Evolutionary conservation across 30 jellyfish, hydroid and myxozoan species (phyloP), one percentile per base, ranked within the genome.

Genomic region (Aurelia coerulea): DNA sequence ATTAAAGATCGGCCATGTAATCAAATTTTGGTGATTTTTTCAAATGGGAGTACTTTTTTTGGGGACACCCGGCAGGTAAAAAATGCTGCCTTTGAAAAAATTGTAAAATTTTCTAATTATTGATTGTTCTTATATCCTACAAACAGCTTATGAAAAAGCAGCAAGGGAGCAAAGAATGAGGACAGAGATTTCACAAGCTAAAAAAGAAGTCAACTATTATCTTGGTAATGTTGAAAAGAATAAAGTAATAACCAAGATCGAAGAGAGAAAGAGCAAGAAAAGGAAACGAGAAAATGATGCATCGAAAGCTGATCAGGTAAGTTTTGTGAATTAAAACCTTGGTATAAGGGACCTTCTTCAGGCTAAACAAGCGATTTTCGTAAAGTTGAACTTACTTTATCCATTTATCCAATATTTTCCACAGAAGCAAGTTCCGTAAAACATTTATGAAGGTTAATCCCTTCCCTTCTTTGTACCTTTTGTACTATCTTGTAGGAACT

Each of bases 111-210:
- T 2, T 37, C 19, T 9, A 19, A 59, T 2, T 65, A n/a, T 65
- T 19, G 49, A 65, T 12, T 15, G 3, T 42, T 10, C 8, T 5
- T 66, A 2, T 5, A 29, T 19, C 52, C 0, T 13, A 3, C 11
- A 52, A 78, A 60, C 50, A 93, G 99, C 99, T 0, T 89, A 94
- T 73, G 97, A 94, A 68, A 84, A 94, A 73, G 99, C 97, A 1
- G 96, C 96, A 11, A 62, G 97, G 14, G 97, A 89, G 52, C 99
- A 94, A 51, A 88, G 95, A 31, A 94, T 88, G 97, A 79, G 97
- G 73, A 76, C 97, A 33, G 99, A 89, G 85, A 88, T 94, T 39
- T 83, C 97, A 3, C 99, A 89, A 58, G 99, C 97, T 62, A 94
- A 79, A 79, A 84, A 80, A 37, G 99, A 94, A 66, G 99, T 91